These are phyloP conservation scores for Halcyon senegalensis DNA, from an alignment of 2,113 vertebrate species.

Conservation along the genomic window DNA sequence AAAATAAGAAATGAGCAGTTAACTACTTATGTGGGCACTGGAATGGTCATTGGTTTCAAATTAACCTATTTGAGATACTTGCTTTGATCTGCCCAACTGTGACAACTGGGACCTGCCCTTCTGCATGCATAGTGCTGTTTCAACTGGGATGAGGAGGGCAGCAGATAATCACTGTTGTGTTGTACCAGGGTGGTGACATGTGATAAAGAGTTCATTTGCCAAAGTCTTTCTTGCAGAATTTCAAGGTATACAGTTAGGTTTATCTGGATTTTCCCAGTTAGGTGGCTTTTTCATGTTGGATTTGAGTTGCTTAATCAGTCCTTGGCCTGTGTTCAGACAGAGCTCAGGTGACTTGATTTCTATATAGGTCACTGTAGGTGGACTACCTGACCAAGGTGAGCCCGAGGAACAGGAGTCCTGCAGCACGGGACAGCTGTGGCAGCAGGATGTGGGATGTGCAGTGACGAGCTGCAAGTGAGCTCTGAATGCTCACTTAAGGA, in stretches of 20 bases:
- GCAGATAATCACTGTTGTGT: background rate
- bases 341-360: background rate
- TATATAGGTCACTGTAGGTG: no score
- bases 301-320: background rate
- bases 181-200: background rate
- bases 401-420: accelerated
- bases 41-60: background rate
- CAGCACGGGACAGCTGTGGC: accelerated
- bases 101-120: background rate
- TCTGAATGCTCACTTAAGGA: background rate
- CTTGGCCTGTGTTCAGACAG: no score
- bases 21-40: background rate
- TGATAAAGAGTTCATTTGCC: background rate
- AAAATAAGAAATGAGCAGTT: background rate
- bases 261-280: background rate
- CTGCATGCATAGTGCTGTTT: background rate
- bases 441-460: accelerated
- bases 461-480: background rate
- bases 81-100: background rate
- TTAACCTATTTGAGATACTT: background rate
- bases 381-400: accelerated
- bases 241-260: background rate
- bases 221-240: background rate
- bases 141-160: background rate
- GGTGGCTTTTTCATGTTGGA: background rate